phyloP scores from a whole-genome alignment of 1,140 invertebrate species.

The Harlomillsia oculata region DNA sequence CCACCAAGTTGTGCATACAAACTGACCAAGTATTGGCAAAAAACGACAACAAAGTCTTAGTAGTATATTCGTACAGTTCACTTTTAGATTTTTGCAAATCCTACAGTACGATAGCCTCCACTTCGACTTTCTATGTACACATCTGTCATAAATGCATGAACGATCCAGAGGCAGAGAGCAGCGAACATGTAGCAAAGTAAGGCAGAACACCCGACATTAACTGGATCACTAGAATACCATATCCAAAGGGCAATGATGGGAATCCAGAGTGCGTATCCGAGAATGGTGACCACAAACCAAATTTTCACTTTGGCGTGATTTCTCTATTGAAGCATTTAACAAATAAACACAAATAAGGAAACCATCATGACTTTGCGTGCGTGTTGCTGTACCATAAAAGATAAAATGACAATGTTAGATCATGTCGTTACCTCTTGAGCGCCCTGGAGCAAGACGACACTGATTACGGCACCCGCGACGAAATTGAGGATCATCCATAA shows the following conservation, averaged over 20 bases:
- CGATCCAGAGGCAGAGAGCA: conserved; percentile 16
- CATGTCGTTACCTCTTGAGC: conserved; percentile 20
- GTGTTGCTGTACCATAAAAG: not conserved
- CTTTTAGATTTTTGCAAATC: conserved; percentile 4
- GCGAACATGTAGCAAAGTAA: conserved; percentile 14
- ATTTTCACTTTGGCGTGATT: conserved; percentile 17
- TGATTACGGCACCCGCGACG: conserved; percentile 7
- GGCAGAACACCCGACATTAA: not conserved
- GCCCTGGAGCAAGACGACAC: conserved; percentile 15
- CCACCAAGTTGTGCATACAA: no score
- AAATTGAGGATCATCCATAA: conserved; percentile 20
- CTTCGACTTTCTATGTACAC: conserved; percentile 1
- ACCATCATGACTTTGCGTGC: not conserved
- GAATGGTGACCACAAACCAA: conserved; percentile 15
- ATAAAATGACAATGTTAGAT: not conserved
- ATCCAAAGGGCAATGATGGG: conserved; percentile 18
- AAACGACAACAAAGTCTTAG: no score
- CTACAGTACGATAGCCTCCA: not conserved
- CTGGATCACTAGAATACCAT: conserved; percentile 5
- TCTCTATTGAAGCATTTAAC: conserved; percentile 11
- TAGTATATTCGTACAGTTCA: not conserved
- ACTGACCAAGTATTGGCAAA: no score
- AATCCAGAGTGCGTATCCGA: conserved; percentile 15
- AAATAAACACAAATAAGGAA: not conserved
- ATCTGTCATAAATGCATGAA: conserved; percentile 17